Conservation (phyloP, 92 coral and sea anemone genomes). For the Blastomussa wellsi region DNA sequence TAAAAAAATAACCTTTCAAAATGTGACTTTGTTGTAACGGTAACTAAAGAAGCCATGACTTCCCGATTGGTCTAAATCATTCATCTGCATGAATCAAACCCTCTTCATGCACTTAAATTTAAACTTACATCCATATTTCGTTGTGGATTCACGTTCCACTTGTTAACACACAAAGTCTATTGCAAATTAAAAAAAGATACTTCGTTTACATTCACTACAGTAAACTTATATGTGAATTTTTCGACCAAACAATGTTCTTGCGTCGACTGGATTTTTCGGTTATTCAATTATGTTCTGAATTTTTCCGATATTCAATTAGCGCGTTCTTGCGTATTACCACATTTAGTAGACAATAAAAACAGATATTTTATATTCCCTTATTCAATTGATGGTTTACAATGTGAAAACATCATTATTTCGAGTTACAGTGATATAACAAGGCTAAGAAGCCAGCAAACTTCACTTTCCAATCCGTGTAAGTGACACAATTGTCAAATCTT, state of each 20-base stretch:
- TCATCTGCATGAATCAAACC: neutral
- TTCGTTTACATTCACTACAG: too few species aligned
- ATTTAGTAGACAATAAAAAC: neutral
- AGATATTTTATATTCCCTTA: neutral
- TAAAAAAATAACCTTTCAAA: neutral
- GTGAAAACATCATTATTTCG: neutral
- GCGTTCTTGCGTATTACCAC: neutral
- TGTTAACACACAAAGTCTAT: neutral
- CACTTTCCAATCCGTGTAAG: neutral
- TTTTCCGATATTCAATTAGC: neutral
- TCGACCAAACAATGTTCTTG: neutral
- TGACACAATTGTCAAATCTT: neutral
- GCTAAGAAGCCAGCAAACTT: conserved; percentile 5
- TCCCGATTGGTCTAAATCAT: neutral
- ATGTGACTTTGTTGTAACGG: neutral
- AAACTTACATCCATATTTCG: neutral
- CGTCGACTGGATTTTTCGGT: neutral
- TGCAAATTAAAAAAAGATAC: neutral
- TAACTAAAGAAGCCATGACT: neutral
- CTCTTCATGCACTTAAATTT: neutral
- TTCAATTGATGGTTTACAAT: neutral
- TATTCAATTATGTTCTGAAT: neutral
- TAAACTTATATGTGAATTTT: too few species aligned
- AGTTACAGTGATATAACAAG: too few species aligned
- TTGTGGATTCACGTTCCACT: neutral